These are phyloP conservation scores for Dendrocopos noguchii DNA, from an alignment of 2,113 vertebrate species.

Conservation along the genomic window DNA sequence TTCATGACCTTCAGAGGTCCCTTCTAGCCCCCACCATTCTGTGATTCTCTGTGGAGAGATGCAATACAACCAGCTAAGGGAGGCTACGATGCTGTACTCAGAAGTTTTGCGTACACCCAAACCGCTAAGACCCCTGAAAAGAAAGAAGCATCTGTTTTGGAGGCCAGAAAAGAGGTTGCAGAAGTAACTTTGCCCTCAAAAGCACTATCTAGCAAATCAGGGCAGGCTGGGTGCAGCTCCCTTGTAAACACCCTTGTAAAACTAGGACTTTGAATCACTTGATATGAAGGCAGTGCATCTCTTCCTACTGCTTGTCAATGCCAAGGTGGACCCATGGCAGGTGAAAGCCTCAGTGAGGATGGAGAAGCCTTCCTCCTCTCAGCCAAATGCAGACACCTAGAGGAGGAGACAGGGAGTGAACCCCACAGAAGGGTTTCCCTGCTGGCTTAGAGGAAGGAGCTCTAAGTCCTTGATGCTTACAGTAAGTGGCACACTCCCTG, in stretches of 20 bases:
- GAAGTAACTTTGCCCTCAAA: background rate
- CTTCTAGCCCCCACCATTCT: too few species aligned
- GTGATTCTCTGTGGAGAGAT: background rate
- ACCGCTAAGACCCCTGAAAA: background rate
- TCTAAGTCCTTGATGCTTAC: background rate
- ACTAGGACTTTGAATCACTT: background rate
- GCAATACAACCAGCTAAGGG: background rate
- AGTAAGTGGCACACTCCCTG: accelerated
- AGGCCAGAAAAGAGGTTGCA: background rate
- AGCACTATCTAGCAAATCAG: background rate
- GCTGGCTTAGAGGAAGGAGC: background rate
- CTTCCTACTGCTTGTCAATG: background rate
- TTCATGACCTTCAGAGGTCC: too few species aligned
- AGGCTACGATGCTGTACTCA: background rate
- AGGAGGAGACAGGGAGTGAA: background rate
- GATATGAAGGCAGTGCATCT: background rate
- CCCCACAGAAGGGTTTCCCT: background rate
- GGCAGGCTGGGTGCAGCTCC: background rate
- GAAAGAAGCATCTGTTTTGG: background rate
- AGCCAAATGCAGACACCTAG: accelerated
- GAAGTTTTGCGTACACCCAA: background rate
- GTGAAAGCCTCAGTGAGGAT: background rate
- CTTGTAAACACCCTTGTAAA: background rate
- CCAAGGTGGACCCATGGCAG: background rate
- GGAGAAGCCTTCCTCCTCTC: background rate